phyloP scores from a whole-genome alignment of 64 coral and sea anemone genomes.

The Montipora foliosa region DNA sequence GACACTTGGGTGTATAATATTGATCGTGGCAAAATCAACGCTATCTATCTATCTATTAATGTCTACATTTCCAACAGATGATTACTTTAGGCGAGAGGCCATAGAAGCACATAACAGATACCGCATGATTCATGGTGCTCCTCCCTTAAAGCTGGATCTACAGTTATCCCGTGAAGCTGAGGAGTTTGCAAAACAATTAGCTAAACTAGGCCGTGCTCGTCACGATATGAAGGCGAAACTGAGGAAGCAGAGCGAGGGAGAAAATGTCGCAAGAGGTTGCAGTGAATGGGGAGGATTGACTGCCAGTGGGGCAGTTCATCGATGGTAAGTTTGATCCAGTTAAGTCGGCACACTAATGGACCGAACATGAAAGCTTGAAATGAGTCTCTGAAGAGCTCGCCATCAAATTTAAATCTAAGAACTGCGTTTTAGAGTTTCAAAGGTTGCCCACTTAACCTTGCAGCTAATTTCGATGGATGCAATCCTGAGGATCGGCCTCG shows the following conservation, averaged over 20 bases:
- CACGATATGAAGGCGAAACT: not conserved
- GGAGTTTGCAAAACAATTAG: slow-evolving; percentile 67
- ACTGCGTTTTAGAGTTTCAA: too few species aligned
- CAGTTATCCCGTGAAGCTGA: slow-evolving; percentile 61
- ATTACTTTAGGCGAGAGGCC: slow-evolving; percentile 70
- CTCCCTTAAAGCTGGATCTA: slow-evolving; percentile 56
- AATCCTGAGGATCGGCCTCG: too few species aligned
- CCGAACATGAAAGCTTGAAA: too few species aligned
- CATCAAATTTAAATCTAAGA: too few species aligned
- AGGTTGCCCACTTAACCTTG: too few species aligned
- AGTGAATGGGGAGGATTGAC: slow-evolving; percentile 57
- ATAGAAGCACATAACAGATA: slow-evolving; percentile 80
- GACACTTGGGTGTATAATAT: too few species aligned
- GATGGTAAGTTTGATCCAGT: slow-evolving; percentile 49
- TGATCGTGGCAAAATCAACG: too few species aligned
- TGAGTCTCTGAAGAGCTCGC: too few species aligned
- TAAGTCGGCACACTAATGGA: too few species aligned
- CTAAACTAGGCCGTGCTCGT: not conserved
- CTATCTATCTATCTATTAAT: not conserved
- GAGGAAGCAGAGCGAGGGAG: slow-evolving; percentile 57
- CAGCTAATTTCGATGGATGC: too few species aligned
- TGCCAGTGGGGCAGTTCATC: slow-evolving; percentile 24
- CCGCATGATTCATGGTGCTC: slow-evolving; percentile 71
- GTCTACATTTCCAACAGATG: not conserved
- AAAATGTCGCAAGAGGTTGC: slow-evolving; percentile 83